Evolutionary conservation across 2,888 invertebrate species (phyloP).

Genomic region (Lasioglossum villosulum): DNA sequence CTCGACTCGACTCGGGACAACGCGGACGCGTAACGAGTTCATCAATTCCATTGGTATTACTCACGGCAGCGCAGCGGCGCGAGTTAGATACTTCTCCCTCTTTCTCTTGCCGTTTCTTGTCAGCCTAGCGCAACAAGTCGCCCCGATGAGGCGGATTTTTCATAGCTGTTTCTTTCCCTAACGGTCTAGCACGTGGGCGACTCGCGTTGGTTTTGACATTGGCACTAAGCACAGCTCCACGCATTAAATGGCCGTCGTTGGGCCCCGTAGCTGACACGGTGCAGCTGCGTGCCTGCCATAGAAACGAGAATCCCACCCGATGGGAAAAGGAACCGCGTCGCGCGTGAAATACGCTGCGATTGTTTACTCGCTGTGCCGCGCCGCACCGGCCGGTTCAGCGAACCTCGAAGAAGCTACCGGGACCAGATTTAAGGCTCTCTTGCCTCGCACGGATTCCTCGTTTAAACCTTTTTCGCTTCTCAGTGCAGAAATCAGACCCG

Average conservation of each 20-base stretch:
- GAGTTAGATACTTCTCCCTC: constrained; percentile 21
- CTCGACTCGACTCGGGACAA: neutral
- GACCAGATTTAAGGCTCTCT: neutral
- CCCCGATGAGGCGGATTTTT: constrained; percentile 56
- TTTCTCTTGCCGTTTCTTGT: neutral
- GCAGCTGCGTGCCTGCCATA: constrained; percentile 9
- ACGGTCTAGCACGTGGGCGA: constrained; percentile 68
- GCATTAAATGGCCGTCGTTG: constrained; percentile 55
- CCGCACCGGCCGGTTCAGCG: neutral
- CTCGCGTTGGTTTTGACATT: constrained; percentile 79
- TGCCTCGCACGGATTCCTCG: neutral
- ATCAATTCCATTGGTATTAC: constrained; percentile 77
- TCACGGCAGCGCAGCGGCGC: constrained; percentile 51
- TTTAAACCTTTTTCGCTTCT: neutral
- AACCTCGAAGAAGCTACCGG: neutral
- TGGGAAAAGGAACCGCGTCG: neutral
- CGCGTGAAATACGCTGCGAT: constrained; percentile 14
- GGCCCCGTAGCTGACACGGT: constrained; percentile 15
- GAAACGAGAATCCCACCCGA: neutral
- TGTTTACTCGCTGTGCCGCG: neutral
- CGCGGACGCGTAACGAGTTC: constrained; percentile 67
- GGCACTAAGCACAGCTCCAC: constrained; percentile 68
- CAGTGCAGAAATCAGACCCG: neutral
- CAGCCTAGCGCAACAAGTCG: constrained; percentile 64
- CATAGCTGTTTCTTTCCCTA: neutral